Base-by-base conservation (phyloP, 2,888 invertebrate genomes). In the Hartigia nigra region DNA sequence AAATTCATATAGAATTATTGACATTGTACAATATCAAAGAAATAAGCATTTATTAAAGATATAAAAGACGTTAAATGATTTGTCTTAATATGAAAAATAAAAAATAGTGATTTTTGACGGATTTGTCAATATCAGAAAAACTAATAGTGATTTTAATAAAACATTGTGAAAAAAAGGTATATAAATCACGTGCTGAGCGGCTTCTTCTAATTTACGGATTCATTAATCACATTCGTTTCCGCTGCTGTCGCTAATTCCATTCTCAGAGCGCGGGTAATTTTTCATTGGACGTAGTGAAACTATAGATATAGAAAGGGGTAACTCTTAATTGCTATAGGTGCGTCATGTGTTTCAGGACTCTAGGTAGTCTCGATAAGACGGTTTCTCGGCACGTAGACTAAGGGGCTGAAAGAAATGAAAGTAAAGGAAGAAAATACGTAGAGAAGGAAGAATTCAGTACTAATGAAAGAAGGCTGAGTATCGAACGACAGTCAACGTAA, bases 221-320 rank as follows among this genome's bases (percentile, higher is more conserved):
- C 85, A 85, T 85, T 84, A 85, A 85, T 85, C 85, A 85, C 83
- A 83, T 84, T 85, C 81, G 83, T 79, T 76, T 79, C 76, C 79
- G 81, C 81, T 83, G 77, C 80, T 79, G 77, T 81, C 82, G 85
- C 83, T 85, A 85, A 84, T 85, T 85, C 80, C 80, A 80, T 81
- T 75, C 79, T 69, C 12, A 32, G 78, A 39, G 78, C 74, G 75
- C 77, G 70, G 39, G 81, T 77, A 82, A 85, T 83, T 84, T 84
- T 85, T 85, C 85, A 83, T 84, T 81, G 72, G 72, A 72, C 72
- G 34, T 32, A 5, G 31, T 12, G 72, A 72, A 12, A 12, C 55
- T 32, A 72, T 72, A 72, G 72, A 72, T 32, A 72, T 32, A 72
- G 72, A 72, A 72, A 34, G 72, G 72, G 72, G 72, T 34, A 34